Evolutionary conservation across 2,888 invertebrate species (phyloP), one percentile per base, ranked within the genome.

Genomic region (Linnaemya vulpina): DNA sequence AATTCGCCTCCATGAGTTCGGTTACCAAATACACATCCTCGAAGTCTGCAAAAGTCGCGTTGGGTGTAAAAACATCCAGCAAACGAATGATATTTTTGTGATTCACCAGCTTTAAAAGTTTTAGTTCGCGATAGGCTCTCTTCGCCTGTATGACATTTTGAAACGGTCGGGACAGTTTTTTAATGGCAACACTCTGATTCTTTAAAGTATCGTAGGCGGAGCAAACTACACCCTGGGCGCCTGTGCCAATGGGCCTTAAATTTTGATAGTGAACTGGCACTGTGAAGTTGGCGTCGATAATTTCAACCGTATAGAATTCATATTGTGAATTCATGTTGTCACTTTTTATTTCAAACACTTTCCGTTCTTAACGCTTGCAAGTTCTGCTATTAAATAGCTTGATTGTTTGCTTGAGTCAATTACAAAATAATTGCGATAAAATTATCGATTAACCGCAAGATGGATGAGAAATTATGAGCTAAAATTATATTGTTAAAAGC

Each of bases 131-230:
- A 94, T 99, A 99, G 88, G 99, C 99, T 90, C 99, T 95, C 93
- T 99, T 99, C 87, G 99, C 99, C 94, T 99, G 99, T 88, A 99
- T 99, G 86, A 99, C 99, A 94, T 99, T 99, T 94, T 99, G 99
- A 94, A 99, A 99, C 87, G 99, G 99, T 92, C 99, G 95, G 90
- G 98, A 98, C 89, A 99, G 94, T 93, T 99, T 99, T 94, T 99
- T 99, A 93, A 99, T 99, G 83, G 99, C 99, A 88, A 99, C 99
- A 94, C 98, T 98, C 93, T 98, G 97, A 91, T 96, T 96, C 74
- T 97, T 97, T 87, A 97, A 95, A 81, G 97, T 97, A 93, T 99
- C 99, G 93, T 96, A 97, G 62, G 99, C 99, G 91, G 99, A 98
- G 93, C 99, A 77, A 15, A 84, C 81, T 5, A 77, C 55, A 20